These are phyloP conservation scores for Lutjanus campechanus DNA, from an alignment of 2,797 vertebrate genomes.

Conservation along the genomic window DNA sequence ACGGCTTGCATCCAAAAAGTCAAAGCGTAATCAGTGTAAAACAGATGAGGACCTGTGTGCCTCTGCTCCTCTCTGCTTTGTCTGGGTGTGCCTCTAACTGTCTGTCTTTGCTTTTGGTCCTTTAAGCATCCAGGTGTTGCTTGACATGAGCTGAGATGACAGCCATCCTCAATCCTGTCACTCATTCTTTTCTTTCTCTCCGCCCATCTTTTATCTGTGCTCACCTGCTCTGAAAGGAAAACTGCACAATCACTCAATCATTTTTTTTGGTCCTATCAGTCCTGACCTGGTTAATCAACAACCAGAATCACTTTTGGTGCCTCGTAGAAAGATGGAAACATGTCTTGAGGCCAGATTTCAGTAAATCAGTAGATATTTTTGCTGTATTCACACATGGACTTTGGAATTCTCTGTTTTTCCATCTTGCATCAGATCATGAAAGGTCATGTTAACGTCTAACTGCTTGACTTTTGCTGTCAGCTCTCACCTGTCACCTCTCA, in stretches of 20 bases:
- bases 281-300: slow-evolving; percentile 2
- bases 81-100: slow-evolving; percentile 26
- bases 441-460: background rate
- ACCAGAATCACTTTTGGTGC: background rate
- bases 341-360: background rate
- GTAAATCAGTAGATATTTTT: background rate
- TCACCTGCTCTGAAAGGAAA: slow-evolving; percentile 25
- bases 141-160: slow-evolving; percentile 70
- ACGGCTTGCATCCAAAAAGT: background rate
- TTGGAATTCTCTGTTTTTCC: background rate
- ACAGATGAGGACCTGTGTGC: background rate
- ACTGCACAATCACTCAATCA: background rate
- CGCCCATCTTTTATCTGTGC: slow-evolving; percentile 29
- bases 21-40: background rate
- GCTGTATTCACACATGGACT: background rate
- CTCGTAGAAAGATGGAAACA: background rate
- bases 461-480: slow-evolving; percentile 1
- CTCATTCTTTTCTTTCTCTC: slow-evolving; percentile 42
- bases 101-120: background rate
- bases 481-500: slow-evolving; percentile 49
- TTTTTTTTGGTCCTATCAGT: background rate
- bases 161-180: slow-evolving; percentile 69
- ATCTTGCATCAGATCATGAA: background rate
- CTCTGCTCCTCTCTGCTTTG: background rate
- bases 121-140: slow-evolving; percentile 36